Conservation (phyloP, 2,888 invertebrate genomes). For the Ormyrus labotus region DNA sequence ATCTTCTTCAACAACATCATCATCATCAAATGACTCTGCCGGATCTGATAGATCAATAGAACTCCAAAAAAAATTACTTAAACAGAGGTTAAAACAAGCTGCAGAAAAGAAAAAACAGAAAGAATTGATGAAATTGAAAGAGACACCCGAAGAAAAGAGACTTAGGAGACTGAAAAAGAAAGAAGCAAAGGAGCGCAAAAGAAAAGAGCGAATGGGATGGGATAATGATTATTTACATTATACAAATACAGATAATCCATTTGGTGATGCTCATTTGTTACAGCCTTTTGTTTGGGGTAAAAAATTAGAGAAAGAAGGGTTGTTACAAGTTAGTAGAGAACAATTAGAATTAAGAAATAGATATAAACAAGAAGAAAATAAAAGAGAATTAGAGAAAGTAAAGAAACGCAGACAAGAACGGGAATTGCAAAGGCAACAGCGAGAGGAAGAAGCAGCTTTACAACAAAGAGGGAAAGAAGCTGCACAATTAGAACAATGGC, state of each 20-base stretch:
- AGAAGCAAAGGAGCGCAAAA: conserved; percentile 90
- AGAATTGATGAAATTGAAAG: conserved; percentile 88
- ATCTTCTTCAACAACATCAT: conserved; percentile 61
- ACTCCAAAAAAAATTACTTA: conserved; percentile 84
- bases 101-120: conserved; percentile 84
- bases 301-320: conserved; percentile 95
- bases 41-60: conserved; percentile 80
- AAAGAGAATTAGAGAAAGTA: conserved; percentile 93
- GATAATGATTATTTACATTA: conserved; percentile 97
- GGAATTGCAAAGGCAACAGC: conserved; percentile 89
- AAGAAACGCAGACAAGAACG: conserved; percentile 93
- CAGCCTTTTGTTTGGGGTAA: conserved; percentile 98
- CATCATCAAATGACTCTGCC: conserved; percentile 64
- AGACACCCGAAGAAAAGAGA: conserved; percentile 96
- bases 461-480: conserved; percentile 93
- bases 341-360: conserved; percentile 90
- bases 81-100: conserved; percentile 81
- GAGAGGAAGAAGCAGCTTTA: conserved; percentile 89
- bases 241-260: conserved; percentile 98
- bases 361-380: conserved; percentile 93
- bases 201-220: conserved; percentile 97
- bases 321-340: conserved; percentile 85
- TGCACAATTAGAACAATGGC: conserved; percentile 95
- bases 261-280: conserved; percentile 96
- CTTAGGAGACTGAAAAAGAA: conserved; percentile 91